Evolutionary conservation across 37 sponge, comb jelly and placozoan species (phyloP).

Genomic region (Beroe forskalii): DNA sequence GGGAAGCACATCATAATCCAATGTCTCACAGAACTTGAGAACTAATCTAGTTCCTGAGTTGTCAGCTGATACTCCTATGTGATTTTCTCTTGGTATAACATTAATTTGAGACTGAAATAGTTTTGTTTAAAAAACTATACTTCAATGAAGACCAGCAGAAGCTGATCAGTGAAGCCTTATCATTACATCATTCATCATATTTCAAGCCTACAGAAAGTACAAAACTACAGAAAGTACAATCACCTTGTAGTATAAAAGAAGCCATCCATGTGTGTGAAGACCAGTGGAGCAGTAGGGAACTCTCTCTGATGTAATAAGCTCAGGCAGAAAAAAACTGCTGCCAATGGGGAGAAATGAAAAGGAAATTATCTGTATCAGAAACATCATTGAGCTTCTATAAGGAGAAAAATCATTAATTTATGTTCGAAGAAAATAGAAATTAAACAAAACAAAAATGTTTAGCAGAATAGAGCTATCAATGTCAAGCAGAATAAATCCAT

Average conservation of each 20-base stretch:
- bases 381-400: too few relatives aligned
- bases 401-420: too few relatives aligned
- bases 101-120: neutral
- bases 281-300: neutral
- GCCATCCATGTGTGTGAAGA: neutral
- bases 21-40: conserved; percentile 19
- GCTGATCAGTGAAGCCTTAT: too few relatives aligned
- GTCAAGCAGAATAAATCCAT: too few relatives aligned
- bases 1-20: neutral
- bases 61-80: neutral
- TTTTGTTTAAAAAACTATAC: too few relatives aligned
- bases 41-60: conserved; percentile 5
- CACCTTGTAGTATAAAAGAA: conserved; percentile 22
- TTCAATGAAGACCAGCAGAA: too few relatives aligned
- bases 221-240: too few relatives aligned
- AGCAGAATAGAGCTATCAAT: too few relatives aligned
- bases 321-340: neutral
- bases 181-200: neutral
- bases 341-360: neutral
- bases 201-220: too few relatives aligned
- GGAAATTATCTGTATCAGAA: too few relatives aligned
- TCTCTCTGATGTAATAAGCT: neutral
- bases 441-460: too few relatives aligned
- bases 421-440: too few relatives aligned
- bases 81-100: neutral